Evolutionary conservation across 1,140 invertebrate genomes (phyloP).

Genomic region (Magallana angulata): DNA sequence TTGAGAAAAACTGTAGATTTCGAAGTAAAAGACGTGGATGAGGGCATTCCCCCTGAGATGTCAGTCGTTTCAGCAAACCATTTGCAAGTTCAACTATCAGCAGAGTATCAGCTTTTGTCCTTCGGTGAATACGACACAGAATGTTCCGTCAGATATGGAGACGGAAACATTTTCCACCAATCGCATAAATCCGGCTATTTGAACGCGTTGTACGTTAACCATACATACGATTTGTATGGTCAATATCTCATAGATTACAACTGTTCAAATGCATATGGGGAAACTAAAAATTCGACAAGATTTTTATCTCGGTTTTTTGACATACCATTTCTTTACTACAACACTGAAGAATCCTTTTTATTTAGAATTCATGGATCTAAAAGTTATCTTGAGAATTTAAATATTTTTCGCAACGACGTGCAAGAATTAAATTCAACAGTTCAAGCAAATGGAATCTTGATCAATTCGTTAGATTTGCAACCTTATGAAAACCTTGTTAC

Average conservation of each 20-base stretch:
- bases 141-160: constrained; percentile 60
- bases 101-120: constrained; percentile 40
- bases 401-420: constrained; percentile 35
- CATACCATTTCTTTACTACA: constrained; percentile 47
- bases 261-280: constrained; percentile 47
- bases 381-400: background rate
- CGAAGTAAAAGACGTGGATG: constrained; percentile 67
- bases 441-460: background rate
- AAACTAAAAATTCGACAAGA: background rate
- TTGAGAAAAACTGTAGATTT: constrained; percentile 53
- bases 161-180: constrained; percentile 35
- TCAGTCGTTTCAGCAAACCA: constrained; percentile 59
- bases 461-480: constrained; percentile 26
- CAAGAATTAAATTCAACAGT: background rate
- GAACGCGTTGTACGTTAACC: background rate
- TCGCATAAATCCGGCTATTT: background rate
- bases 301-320: constrained; percentile 52
- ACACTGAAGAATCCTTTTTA: background rate
- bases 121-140: constrained; percentile 55
- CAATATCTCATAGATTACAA: constrained; percentile 22
- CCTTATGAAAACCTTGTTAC: constrained; percentile 64
- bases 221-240: constrained; percentile 38
- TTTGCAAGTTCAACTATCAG: constrained; percentile 47
- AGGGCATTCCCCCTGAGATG: constrained; percentile 67
- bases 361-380: constrained; percentile 41